Evolutionary conservation across 2,888 invertebrate genomes (phyloP).

Genomic region (Nymphalis polychloros): DNA sequence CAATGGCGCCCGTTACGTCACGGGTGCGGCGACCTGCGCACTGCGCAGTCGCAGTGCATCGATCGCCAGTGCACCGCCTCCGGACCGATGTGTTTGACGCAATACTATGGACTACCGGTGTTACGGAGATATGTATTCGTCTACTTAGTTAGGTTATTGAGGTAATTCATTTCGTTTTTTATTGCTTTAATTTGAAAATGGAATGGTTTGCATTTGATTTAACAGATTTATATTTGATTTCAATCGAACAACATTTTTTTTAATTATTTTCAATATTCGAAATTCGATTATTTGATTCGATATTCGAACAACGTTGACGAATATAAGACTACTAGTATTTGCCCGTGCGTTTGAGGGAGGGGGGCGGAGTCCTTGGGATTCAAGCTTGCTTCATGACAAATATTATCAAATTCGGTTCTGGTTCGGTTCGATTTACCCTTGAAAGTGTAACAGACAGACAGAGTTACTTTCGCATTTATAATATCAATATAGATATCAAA

Average conservation of each 20-base stretch:
- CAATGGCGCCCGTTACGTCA: constrained; percentile 36
- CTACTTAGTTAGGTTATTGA: constrained; percentile 30
- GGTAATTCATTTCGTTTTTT: constrained; percentile 19
- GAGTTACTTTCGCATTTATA: too few relatives aligned
- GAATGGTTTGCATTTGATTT: too few relatives aligned
- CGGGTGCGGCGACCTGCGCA: constrained; percentile 66
- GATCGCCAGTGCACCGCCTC: constrained; percentile 58
- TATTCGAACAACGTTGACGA: too few relatives aligned
- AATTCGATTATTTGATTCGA: background rate
- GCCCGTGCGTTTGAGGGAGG: too few relatives aligned
- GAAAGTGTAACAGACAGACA: too few relatives aligned
- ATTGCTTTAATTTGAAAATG: too few relatives aligned
- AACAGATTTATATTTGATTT: background rate
- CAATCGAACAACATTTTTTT: background rate
- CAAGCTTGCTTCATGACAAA: too few relatives aligned
- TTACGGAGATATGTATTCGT: constrained; percentile 29
- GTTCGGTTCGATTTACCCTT: too few relatives aligned
- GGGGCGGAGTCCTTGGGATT: too few relatives aligned
- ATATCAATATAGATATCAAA: background rate
- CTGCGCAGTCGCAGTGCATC: constrained; percentile 68
- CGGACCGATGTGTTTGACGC: constrained; percentile 32
- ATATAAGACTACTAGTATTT: too few relatives aligned
- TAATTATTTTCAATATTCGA: background rate
- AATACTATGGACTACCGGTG: constrained; percentile 20
- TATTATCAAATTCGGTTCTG: too few relatives aligned